Base-by-base conservation (phyloP, 2,797 vertebrate species). In the Phrynocephalus forsythii region DNA sequence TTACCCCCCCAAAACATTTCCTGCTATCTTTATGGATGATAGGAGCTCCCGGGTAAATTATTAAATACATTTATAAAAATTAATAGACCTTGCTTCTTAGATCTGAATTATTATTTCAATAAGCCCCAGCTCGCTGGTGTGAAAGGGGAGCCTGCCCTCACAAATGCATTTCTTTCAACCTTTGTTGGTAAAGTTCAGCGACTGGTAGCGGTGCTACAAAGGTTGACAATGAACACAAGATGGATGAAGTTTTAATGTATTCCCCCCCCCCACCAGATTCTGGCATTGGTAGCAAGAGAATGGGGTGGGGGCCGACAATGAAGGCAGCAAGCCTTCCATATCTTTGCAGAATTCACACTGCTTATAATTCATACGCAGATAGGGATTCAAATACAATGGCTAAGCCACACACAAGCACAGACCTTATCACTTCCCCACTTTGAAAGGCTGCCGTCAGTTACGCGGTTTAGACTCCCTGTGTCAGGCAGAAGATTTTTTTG, bases 51-150 rank as follows among this genome's bases (percentile, higher is more conserved):
- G 48, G 66, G 56, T 84, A 88, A 85, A 87, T 90, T 84, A 69
- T 87, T 90, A 30, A 80, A 80, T 30, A 48, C 72, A 76, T 80
- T 81, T 81, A 81, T 84, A 87, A 84, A 79, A 87, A 80, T 82
- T 87, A 87, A 76, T 87, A 71, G 78, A 69, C 73, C 66, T 81
- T 81, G 82, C 85, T 84, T 33, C 48, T 84, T 90, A 87, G 86
- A 80, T 48, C 86, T 77, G 82, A 84, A 81, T 90, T 90, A 77
- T 87, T 87, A 86, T 89, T 85, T 82, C 72, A 87, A 77, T 77
- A 84, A 87, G 63, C 85, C n/a, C 60, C n/a, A 50, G 30, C 67
- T 33, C 75, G 72, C 69, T 82, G 30, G 71, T 26, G 48, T 66
- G 77, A 86, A 86, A 50, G 68, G 38, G 79, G 85, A 86, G 44